Conservation (phyloP, 2,888 invertebrate genomes). For the Hirtodrosophila cameraria region DNA sequence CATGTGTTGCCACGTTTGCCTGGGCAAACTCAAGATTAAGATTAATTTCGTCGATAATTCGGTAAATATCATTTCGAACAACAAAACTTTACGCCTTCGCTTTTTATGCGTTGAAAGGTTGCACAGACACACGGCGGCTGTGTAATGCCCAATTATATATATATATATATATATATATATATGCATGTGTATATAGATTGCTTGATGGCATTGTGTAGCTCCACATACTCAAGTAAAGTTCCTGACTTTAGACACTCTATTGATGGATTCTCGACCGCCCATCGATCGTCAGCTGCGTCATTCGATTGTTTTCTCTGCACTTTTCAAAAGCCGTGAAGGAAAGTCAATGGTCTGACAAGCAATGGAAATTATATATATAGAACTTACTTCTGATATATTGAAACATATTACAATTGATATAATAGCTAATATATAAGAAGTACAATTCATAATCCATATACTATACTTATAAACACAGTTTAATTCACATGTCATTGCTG, state of each 20-base stretch:
- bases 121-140: slow-evolving; percentile 49
- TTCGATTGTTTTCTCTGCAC: slow-evolving; percentile 71
- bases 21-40: slow-evolving; percentile 71
- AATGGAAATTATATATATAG: too few relatives aligned
- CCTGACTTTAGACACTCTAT: slow-evolving; percentile 40
- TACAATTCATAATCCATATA: too few relatives aligned
- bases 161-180: neutral
- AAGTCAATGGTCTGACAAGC: slow-evolving; percentile 50
- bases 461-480: too few relatives aligned
- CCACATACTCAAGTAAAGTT: slow-evolving; percentile 57
- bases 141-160: slow-evolving; percentile 26
- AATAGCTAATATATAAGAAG: too few relatives aligned
- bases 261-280: slow-evolving; percentile 64
- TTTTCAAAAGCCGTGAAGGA: slow-evolving; percentile 56
- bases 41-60: slow-evolving; percentile 74
- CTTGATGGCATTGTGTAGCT: too few relatives aligned
- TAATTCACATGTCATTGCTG: slow-evolving; percentile 5
- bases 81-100: slow-evolving; percentile 45
- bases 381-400: too few relatives aligned
- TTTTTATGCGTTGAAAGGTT: slow-evolving; percentile 71
- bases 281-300: slow-evolving; percentile 64
- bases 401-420: neutral
- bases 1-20: slow-evolving; percentile 65
- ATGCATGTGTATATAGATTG: neutral
- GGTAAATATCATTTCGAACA: slow-evolving; percentile 37